phyloP scores from a whole-genome alignment of 2,888 invertebrate genomes.

The Hedychridium roseum region DNA sequence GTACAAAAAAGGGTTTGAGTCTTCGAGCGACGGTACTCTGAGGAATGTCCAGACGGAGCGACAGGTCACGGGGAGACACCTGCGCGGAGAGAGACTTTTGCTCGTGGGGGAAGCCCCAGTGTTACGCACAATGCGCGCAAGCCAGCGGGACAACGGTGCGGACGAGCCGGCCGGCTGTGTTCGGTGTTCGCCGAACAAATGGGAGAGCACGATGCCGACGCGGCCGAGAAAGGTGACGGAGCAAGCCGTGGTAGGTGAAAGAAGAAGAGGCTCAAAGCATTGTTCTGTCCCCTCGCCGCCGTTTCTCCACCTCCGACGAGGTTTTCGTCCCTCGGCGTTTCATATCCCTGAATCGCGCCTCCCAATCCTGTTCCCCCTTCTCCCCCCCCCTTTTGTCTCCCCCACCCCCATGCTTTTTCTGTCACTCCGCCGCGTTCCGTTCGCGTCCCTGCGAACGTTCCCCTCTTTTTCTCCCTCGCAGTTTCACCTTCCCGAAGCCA shows the following conservation, averaged over 20 bases:
- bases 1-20: too few species aligned
- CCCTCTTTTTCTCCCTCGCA: too few species aligned
- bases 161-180: slow-evolving; percentile 47
- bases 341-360: too few species aligned
- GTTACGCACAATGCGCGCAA: slow-evolving; percentile 1
- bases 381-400: slow-evolving; percentile 28
- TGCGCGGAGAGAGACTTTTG: too few species aligned
- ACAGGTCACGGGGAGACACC: too few species aligned
- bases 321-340: slow-evolving; percentile 33
- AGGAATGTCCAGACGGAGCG: too few species aligned
- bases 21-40: too few species aligned
- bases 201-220: slow-evolving; percentile 55
- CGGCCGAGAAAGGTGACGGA: slow-evolving; percentile 7
- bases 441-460: slow-evolving; percentile 18
- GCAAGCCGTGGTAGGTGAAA: slow-evolving; percentile 18
- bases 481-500: slow-evolving; percentile 38
- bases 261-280: slow-evolving; percentile 51
- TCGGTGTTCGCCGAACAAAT: slow-evolving; percentile 62
- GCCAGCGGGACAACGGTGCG: slow-evolving; percentile 35
- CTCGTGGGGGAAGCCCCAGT: too few species aligned
- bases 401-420: slow-evolving; percentile 13
- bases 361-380: slow-evolving; percentile 7
- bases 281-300: slow-evolving; percentile 48
- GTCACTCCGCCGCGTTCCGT: background rate
- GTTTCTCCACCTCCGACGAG: slow-evolving; percentile 20